Conservation (phyloP, 2,888 invertebrate genomes). For the Rhopalosiphum nymphaeae region DNA sequence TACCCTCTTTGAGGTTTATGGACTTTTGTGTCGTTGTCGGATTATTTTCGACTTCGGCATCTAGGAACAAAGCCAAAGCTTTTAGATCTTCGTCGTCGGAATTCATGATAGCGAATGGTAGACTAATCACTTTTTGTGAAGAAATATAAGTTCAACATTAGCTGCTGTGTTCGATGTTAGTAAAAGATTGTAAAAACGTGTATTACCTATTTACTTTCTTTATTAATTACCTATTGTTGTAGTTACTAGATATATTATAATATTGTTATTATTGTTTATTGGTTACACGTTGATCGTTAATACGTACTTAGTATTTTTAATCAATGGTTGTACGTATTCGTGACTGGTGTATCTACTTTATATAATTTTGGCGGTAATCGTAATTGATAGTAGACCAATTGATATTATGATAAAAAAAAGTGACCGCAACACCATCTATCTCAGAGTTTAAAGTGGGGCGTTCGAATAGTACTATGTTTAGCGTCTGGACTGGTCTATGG, state of each 20-base stretch:
- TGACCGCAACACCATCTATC: slow-evolving; percentile 20
- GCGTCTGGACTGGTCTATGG: background rate
- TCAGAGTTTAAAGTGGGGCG: background rate
- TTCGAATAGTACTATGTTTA: slow-evolving; percentile 18
- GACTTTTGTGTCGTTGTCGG: background rate
- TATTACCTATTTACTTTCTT: background rate
- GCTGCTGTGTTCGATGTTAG: background rate
- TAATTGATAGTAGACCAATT: background rate
- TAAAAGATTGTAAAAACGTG: background rate
- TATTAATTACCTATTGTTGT: background rate
- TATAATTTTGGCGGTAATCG: slow-evolving; percentile 50
- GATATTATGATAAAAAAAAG: background rate
- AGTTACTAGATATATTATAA: background rate
- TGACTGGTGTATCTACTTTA: background rate
- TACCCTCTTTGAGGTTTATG: background rate
- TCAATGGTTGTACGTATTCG: background rate
- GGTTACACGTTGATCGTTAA: background rate
- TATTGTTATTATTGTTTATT: background rate
- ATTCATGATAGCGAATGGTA: background rate
- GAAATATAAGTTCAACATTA: background rate
- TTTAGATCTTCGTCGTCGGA: slow-evolving; percentile 33
- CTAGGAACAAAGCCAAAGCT: slow-evolving; percentile 46
- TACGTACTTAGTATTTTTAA: background rate
- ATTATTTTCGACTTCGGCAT: background rate
- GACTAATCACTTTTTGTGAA: background rate